Evolutionary conservation across 2,888 invertebrate species (phyloP).

Genomic region (Hirtodrosophila alboralis): DNA sequence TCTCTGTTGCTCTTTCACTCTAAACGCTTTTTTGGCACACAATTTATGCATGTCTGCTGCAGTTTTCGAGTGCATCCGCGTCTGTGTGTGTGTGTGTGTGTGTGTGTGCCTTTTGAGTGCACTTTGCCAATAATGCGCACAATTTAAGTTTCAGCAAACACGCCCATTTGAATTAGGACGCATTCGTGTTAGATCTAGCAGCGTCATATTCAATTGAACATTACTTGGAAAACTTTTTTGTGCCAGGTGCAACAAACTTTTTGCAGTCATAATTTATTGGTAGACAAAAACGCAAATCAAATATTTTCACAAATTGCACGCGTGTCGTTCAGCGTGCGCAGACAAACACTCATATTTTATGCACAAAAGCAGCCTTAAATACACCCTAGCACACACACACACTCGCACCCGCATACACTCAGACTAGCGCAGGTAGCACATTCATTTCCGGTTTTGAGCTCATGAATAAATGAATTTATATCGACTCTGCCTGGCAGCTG

Average conservation of each 20-base stretch:
- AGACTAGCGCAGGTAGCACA: constrained; percentile 40
- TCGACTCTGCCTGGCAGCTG: constrained; percentile 67
- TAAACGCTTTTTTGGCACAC: constrained; percentile 67
- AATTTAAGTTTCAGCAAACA: constrained; percentile 72
- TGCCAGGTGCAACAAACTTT: constrained; percentile 38
- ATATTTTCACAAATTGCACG: constrained; percentile 50
- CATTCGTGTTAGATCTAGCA: constrained; percentile 20
- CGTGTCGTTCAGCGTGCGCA: constrained; percentile 31
- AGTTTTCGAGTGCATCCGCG: constrained; percentile 30
- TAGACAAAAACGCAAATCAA: constrained; percentile 42
- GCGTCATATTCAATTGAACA: constrained; percentile 40
- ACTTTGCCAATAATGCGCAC: constrained; percentile 79
- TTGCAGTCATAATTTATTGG: constrained; percentile 43
- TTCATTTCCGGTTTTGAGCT: constrained; percentile 73
- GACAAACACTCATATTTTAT: constrained; percentile 52
- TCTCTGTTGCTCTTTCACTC: constrained; percentile 14
- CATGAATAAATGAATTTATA: constrained; percentile 80
- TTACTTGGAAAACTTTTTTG: constrained; percentile 32
- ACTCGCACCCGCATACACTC: neutral
- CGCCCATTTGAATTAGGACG: constrained; percentile 40
- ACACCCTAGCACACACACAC: constrained; percentile 22
- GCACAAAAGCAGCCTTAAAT: constrained; percentile 35
- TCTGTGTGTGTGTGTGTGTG: no score
- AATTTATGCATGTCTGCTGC: constrained; percentile 70
- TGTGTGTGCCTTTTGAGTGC: constrained; percentile 60